Evolutionary conservation across 2,113 vertebrate species (phyloP).

Genomic region (Aphyosemion australe): DNA sequence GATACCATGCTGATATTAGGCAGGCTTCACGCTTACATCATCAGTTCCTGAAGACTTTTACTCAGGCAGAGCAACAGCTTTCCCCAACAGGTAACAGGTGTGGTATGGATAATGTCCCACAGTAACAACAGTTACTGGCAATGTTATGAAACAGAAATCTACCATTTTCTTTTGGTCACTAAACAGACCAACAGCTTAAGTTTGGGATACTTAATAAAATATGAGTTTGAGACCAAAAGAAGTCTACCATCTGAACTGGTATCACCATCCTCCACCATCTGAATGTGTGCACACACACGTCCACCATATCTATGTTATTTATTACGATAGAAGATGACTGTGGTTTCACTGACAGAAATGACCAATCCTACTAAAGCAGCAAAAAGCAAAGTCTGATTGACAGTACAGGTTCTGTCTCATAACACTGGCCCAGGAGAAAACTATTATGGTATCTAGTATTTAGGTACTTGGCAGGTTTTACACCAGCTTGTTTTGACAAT

Average conservation of each 20-base stretch:
- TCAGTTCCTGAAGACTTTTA: not conserved
- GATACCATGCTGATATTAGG: not conserved
- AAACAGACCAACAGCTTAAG: no score
- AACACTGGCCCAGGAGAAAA: constrained; percentile 28
- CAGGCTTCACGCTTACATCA: not conserved
- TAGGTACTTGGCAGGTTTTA: constrained; percentile 33
- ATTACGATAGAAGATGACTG: no score
- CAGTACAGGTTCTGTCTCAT: constrained; percentile 7
- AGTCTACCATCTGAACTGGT: no score
- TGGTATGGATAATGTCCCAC: not conserved
- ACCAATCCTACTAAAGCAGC: not conserved
- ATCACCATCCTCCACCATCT: no score
- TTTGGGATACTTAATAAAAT: no score
- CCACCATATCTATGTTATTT: no score
- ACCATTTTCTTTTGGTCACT: no score
- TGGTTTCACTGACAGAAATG: no score
- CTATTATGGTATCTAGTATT: constrained; percentile 15
- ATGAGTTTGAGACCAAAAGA: no score
- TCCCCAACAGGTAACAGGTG: not conserved
- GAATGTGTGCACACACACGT: no score
- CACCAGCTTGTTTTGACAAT: constrained; percentile 42
- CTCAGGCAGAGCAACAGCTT: not conserved
- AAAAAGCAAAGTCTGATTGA: constrained; percentile 8
- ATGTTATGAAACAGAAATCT: no score
- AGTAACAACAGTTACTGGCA: no score